Evolutionary conservation across 2,888 invertebrate species (phyloP).

Genomic region (Antheraea yamamai): DNA sequence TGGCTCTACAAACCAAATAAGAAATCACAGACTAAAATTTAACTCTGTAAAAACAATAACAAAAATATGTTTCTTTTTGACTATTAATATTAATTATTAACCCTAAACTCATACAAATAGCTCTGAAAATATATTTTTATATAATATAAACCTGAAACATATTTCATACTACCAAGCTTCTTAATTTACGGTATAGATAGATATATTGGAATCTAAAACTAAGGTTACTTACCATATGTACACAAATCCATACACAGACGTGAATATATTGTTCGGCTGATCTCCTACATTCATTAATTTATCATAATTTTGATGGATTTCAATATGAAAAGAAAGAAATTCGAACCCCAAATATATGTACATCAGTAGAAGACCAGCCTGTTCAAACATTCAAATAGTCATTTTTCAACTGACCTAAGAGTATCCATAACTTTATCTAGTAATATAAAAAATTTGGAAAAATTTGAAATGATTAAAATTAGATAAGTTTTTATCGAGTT

Average conservation of each 20-base stretch:
- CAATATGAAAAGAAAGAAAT: constrained; percentile 24
- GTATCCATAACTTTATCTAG: constrained; percentile 36
- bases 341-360: constrained; percentile 36
- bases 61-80: no score
- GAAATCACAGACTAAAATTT: no score
- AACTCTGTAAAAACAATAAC: no score
- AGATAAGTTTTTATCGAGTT: not conserved
- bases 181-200: not conserved
- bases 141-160: not conserved
- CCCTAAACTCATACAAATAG: no score
- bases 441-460: constrained; percentile 66
- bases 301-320: constrained; percentile 39
- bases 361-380: constrained; percentile 66
- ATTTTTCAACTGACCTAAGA: constrained; percentile 58
- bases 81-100: no score
- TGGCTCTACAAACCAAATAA: no score
- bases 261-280: constrained; percentile 50
- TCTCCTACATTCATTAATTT: constrained; percentile 48
- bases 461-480: constrained; percentile 33
- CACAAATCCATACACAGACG: constrained; percentile 42
- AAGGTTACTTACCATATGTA: constrained; percentile 43
- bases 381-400: constrained; percentile 80
- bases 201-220: not conserved
- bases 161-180: not conserved
- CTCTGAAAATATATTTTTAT: no score